phyloP scores from a whole-genome alignment of 2,888 invertebrate species.

The Caenorhabditis doughertyi region DNA sequence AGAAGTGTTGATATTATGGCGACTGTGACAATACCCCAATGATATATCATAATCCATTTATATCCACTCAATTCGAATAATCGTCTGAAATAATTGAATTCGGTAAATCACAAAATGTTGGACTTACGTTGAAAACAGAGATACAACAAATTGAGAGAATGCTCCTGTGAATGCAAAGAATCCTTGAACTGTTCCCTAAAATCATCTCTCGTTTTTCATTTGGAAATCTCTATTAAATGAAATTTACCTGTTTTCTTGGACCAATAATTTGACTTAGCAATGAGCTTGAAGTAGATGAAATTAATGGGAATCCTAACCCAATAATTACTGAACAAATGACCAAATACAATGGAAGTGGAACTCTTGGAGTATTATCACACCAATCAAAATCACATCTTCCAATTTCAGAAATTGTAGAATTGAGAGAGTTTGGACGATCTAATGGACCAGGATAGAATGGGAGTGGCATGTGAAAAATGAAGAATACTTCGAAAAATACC shows the following conservation, averaged over 20 bases:
- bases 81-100: slow-evolving; percentile 36
- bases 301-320: slow-evolving; percentile 65
- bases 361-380: slow-evolving; percentile 62
- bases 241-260: slow-evolving; percentile 62
- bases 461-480: slow-evolving; percentile 60
- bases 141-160: slow-evolving; percentile 64
- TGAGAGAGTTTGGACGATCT: slow-evolving; percentile 17
- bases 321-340: slow-evolving; percentile 47
- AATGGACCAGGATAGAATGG: slow-evolving; percentile 66
- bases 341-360: slow-evolving; percentile 60
- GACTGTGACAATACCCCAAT: slow-evolving; percentile 42
- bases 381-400: slow-evolving; percentile 61
- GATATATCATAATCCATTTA: slow-evolving; percentile 62
- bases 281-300: slow-evolving; percentile 52
- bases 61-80: slow-evolving; percentile 65
- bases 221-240: neutral
- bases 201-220: neutral
- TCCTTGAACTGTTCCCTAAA: slow-evolving; percentile 68
- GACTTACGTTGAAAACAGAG: slow-evolving; percentile 66
- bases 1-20: slow-evolving; percentile 50
- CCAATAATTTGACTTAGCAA: slow-evolving; percentile 67
- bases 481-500: slow-evolving; percentile 53
- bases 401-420: neutral
- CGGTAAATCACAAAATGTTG: neutral
- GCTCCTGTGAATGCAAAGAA: slow-evolving; percentile 67